A percentile compares a stretch with the other conserved stretches of the same genome.
These are phyloP conservation scores for Himalopsyche phryganea DNA, from an alignment of 1,140 invertebrate genomes.

Conservation along the genomic window DNA sequence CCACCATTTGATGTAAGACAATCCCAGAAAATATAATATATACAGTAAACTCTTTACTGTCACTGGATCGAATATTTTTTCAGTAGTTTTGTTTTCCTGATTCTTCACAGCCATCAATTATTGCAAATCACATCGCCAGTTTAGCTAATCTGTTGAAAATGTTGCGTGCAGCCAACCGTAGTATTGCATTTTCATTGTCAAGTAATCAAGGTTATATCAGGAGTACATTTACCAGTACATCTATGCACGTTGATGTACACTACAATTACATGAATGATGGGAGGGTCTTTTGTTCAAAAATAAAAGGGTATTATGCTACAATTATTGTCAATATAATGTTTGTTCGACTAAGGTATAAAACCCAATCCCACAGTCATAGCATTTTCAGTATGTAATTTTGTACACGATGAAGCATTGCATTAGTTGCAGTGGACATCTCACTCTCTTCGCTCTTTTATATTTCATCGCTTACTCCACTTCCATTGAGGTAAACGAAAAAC, in stretches of 20 bases:
- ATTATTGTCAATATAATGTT: too few species aligned
- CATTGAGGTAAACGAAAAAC: too few species aligned
- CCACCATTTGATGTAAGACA: too few species aligned
- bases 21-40: too few species aligned
- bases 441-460: too few species aligned
- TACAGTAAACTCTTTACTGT: too few species aligned
- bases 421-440: too few species aligned
- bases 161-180: slow-evolving; percentile 7
- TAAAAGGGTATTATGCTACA: slow-evolving; percentile 11
- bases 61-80: not conserved
- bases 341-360: too few species aligned
- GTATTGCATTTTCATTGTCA: slow-evolving; percentile 16
- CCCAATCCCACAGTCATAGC: too few species aligned
- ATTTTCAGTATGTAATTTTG: too few species aligned
- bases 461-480: too few species aligned
- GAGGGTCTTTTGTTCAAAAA: slow-evolving; percentile 10
- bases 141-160: slow-evolving; percentile 3
- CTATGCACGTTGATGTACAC: not conserved
- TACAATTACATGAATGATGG: slow-evolving; percentile 7
- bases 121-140: not conserved
- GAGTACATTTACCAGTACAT: slow-evolving; percentile 1
- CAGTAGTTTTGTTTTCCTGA: not conserved
- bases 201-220: slow-evolving; percentile 12
- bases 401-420: too few species aligned
- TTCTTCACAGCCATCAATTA: not conserved